Evolutionary conservation across 2,113 vertebrate species (phyloP), one percentile per base, ranked within the genome.

Genomic region (Paradoxurus hermaphroditus): DNA sequence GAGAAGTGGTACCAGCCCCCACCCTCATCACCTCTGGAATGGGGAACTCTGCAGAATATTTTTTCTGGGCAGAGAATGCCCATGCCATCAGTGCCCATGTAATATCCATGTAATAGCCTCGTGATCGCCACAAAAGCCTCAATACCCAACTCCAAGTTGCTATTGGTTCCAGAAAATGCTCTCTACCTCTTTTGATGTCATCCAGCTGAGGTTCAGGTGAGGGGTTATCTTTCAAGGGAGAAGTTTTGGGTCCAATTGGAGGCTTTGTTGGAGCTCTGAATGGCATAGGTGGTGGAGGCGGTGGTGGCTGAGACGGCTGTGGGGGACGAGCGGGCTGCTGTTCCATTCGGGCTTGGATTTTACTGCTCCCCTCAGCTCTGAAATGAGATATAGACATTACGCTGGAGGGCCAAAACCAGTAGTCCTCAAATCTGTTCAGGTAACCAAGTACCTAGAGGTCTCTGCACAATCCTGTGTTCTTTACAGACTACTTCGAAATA

Each of bases 301-400:
- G 99, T 27, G 99, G 99, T 5, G 99, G 98, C 91, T 94, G 97
- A 44, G 99, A 95, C 31, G 99, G 98, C 96, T 99, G 99, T 79
- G 98, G 98, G 81, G 99, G 99, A 75, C 99, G 99, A 53, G 99
- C 93, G 1, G 99, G 99, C 98, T 99, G 99, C 93, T 99, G 99
- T 92, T 99, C 99, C 95, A 99, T 99, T 25, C 99, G 99, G 56
- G 99, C 99, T 93, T 99, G 99, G 97, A 99, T 99, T 98, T 99
- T 99, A 98, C 99, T 99, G 99, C 99, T 99, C 96, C 99, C 99
- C 97, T 99, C 99, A 56, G 99, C 99, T 99, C 99, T 99, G 97
- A 96, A 99, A 98, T 44, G 94, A 97, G 59, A 96, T 3, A 72
- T 31, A 87, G 53, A 88, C 46, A 96, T 44, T 87, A 79, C 91